These are phyloP conservation scores for Oncorhynchus tshawytscha DNA, from an alignment of 2,113 vertebrate genomes.

Conservation along the genomic window DNA sequence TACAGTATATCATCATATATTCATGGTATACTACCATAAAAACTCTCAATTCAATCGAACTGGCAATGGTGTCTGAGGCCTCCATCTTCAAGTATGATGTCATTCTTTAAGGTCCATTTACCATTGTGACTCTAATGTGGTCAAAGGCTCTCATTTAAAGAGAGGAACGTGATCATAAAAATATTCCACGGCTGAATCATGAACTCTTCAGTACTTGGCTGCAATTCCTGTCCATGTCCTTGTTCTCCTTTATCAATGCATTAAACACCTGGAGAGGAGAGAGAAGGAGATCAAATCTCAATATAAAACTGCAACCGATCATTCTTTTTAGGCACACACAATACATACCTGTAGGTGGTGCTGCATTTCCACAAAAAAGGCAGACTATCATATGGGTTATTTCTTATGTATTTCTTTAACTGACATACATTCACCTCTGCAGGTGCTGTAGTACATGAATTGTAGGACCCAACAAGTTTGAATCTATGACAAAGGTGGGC, in stretches of 20 bases:
- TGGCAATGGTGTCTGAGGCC: conserved; percentile 29
- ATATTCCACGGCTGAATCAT: conserved; percentile 31
- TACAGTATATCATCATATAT: not conserved
- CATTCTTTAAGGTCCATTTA: not conserved
- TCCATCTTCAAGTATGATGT: conserved; percentile 28
- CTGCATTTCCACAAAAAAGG: not conserved
- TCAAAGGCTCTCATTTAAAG: not conserved
- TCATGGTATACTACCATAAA: not conserved
- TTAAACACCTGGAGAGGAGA: conserved; percentile 78
- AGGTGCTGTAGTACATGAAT: not conserved
- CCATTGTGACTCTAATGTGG: not conserved
- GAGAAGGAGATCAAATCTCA: not conserved
- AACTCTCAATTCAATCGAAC: conserved; percentile 36
- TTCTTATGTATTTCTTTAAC: not conserved
- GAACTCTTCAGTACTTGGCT: conserved; percentile 81
- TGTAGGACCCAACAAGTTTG: too few relatives aligned
- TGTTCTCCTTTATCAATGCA: conserved; percentile 86
- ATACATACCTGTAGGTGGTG: conserved; percentile 13
- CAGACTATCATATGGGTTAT: too few relatives aligned
- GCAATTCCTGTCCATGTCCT: conserved; percentile 83
- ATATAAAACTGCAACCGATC: too few relatives aligned
- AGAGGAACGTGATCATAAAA: not conserved
- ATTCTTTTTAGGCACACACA: too few relatives aligned
- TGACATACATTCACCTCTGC: not conserved
- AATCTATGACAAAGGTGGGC: too few relatives aligned